Evolutionary conservation across 2,113 vertebrate species (phyloP).

Genomic region (Eidolon helvum): DNA sequence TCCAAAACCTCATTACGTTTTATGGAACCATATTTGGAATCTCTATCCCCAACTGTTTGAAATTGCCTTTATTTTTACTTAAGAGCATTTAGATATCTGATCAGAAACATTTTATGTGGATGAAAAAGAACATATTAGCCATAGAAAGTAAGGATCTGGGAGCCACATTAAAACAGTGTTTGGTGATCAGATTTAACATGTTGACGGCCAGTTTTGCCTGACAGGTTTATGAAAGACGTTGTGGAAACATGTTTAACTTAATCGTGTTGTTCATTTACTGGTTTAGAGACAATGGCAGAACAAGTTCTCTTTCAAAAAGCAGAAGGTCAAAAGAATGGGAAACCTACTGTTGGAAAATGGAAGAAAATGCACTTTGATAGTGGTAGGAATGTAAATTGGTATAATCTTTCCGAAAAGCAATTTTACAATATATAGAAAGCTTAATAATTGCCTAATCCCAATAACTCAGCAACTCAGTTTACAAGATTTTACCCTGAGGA

Average conservation of each 20-base stretch:
- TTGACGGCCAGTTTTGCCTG: not conserved
- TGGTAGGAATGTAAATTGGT: not conserved
- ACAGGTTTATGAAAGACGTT: not conserved
- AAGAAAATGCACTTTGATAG: not conserved
- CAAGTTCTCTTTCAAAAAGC: not conserved
- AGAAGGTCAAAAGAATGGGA: slow-evolving; percentile 20
- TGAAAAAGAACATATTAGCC: slow-evolving; percentile 33
- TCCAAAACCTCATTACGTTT: slow-evolving; percentile 45
- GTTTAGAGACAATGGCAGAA: slow-evolving; percentile 2
- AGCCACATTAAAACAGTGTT: not conserved
- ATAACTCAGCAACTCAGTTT: slow-evolving; percentile 45
- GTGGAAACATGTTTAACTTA: not conserved
- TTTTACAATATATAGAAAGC: slow-evolving; percentile 9
- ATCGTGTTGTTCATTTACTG: not conserved
- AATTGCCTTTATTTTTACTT: slow-evolving; percentile 49
- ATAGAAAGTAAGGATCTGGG: not conserved
- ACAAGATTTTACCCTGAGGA: slow-evolving; percentile 42
- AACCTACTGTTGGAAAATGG: not conserved
- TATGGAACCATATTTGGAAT: slow-evolving; percentile 46
- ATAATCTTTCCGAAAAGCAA: slow-evolving; percentile 38
- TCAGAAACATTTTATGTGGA: slow-evolving; percentile 27
- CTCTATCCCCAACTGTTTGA: slow-evolving; percentile 26
- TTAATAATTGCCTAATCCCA: slow-evolving; percentile 44
- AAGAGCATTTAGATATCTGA: slow-evolving; percentile 43
- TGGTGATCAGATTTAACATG: not conserved